Evolutionary conservation across 2,888 invertebrate species (phyloP).

Genomic region (Aromia moschata): DNA sequence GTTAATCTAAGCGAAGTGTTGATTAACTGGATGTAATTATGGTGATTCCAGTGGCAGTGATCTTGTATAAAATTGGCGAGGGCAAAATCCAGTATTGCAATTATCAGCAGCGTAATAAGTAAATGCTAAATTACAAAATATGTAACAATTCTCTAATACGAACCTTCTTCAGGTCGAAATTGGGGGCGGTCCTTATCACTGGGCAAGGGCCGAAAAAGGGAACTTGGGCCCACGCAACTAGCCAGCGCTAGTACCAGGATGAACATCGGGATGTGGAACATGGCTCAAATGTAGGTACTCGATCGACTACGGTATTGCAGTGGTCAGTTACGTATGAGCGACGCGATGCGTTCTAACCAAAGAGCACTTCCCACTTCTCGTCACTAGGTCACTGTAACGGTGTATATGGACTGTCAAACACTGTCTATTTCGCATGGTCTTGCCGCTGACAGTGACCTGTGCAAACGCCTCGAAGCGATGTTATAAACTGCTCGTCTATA

Average conservation of each 20-base stretch:
- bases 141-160: neutral
- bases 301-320: neutral
- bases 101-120: too few relatives aligned
- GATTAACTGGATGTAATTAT: too few relatives aligned
- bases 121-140: too few relatives aligned
- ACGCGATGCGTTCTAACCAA: neutral
- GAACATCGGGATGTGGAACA: neutral
- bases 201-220: conserved; percentile 74
- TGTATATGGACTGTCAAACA: conserved; percentile 6
- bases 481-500: too few relatives aligned
- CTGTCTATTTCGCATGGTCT: neutral
- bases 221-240: conserved; percentile 65
- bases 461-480: too few relatives aligned
- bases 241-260: neutral
- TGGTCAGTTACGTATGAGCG: conserved; percentile 6
- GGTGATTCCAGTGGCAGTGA: too few relatives aligned
- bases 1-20: too few relatives aligned
- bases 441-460: neutral
- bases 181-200: conserved; percentile 67
- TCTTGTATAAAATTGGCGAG: too few relatives aligned
- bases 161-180: conserved; percentile 71
- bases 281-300: neutral
- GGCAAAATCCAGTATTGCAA: too few relatives aligned
- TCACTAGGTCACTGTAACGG: conserved; percentile 14
- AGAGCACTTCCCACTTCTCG: conserved; percentile 1